Percentiles rank a stretch among this genome's conserved stretches.
These are phyloP conservation scores for Prunella fulvescens DNA, from an alignment of 2,113 vertebrate genomes.

Conservation along the genomic window DNA sequence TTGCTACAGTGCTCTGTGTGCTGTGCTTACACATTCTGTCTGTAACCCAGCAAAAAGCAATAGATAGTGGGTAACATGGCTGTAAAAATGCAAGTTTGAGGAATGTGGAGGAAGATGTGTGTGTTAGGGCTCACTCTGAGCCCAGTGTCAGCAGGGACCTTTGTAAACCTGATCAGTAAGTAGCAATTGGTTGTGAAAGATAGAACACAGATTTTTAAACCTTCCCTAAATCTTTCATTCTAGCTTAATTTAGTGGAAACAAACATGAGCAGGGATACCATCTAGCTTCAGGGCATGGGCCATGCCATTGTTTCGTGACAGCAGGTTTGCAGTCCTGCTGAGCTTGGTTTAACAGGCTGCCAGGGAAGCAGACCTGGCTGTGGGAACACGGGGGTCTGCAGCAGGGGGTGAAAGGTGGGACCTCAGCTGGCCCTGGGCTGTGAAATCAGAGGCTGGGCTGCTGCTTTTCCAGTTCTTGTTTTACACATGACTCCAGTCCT, in stretches of 20 bases:
- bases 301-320: not conserved
- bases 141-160: not conserved
- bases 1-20: not conserved
- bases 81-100: not conserved
- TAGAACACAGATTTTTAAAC: not conserved
- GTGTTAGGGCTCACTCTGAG: not conserved
- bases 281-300: not conserved
- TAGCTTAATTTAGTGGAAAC: slow-evolving; percentile 42
- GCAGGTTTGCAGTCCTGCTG: not conserved
- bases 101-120: not conserved
- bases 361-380: not conserved
- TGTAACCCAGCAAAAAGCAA: not conserved
- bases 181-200: not conserved
- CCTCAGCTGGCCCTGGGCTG: not conserved
- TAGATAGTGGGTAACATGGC: not conserved
- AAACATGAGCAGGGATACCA: not conserved
- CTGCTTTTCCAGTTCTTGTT: not conserved
- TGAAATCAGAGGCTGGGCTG: not conserved
- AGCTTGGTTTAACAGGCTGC: not conserved
- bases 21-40: not conserved
- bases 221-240: not conserved
- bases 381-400: fast-evolving
- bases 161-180: not conserved
- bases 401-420: not conserved
- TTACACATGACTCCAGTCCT: fast-evolving